A percentile compares a stretch with the other conserved stretches of the same genome.
Evolutionary conservation across 2,113 vertebrate genomes (phyloP).

Genomic region (Climacteris rufus): DNA sequence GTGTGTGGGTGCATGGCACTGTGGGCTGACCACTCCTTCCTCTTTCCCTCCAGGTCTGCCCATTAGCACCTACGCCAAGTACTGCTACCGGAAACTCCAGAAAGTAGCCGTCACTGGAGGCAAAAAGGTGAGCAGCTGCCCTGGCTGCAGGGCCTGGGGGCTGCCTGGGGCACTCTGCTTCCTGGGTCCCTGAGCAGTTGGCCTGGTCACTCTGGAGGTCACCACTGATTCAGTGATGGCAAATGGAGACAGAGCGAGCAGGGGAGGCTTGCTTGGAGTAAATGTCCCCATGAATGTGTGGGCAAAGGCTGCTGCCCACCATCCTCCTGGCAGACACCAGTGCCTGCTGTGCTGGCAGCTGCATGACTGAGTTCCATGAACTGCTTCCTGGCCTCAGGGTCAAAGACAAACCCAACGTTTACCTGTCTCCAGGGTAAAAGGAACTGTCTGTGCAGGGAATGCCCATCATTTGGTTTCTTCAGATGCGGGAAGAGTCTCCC

Average conservation of each 20-base stretch:
- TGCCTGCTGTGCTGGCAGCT: not conserved
- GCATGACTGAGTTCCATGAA: accelerated
- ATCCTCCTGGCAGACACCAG: not conserved
- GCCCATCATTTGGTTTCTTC: not conserved
- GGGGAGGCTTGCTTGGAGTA: not conserved
- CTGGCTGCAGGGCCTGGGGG: not conserved
- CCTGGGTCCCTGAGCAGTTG: not conserved
- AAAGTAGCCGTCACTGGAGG: slow-evolving; percentile 86
- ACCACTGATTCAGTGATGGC: not conserved
- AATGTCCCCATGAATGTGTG: accelerated
- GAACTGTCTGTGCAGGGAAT: not conserved
- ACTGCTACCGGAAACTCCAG: slow-evolving; percentile 87
- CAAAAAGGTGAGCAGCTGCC: slow-evolving; percentile 80
- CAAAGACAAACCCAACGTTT: not conserved
- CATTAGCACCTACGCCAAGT: slow-evolving; percentile 87
- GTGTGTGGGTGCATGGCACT: accelerated
- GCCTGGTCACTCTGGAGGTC: not conserved
- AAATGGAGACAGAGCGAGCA: accelerated
- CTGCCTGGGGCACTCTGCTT: not conserved
- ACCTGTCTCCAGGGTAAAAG: not conserved
- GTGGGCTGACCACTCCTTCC: not conserved
- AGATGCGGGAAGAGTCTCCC: not conserved
- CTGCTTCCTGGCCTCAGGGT: not conserved
- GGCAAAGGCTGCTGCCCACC: not conserved
- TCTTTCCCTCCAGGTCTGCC: slow-evolving; percentile 75